Percentiles rank a stretch among this genome's conserved stretches.
These are phyloP conservation scores for Scartelaos histophorus DNA, from an alignment of 2,113 vertebrate genomes.

Conservation along the genomic window DNA sequence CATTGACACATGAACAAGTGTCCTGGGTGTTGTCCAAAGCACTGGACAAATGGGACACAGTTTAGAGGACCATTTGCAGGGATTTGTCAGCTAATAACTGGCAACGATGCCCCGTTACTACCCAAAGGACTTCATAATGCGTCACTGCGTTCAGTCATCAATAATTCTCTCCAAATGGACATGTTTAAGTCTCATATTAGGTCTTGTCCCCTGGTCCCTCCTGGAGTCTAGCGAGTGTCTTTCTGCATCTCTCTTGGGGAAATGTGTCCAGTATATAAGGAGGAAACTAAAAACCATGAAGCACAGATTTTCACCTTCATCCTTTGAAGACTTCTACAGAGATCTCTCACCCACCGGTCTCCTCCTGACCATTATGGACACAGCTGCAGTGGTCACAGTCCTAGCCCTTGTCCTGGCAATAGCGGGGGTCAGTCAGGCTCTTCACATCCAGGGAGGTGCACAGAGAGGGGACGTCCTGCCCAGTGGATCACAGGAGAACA, in stretches of 20 bases:
- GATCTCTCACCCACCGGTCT: constrained; percentile 13
- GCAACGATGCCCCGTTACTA: constrained; percentile 30
- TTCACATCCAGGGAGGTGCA: constrained; percentile 53
- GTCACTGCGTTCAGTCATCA: constrained; percentile 43
- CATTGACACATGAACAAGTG: constrained; percentile 5
- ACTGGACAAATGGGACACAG: constrained; percentile 39
- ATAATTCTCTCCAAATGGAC: constrained; percentile 71
- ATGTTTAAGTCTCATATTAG: constrained; percentile 51
- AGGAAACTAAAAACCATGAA: constrained; percentile 6
- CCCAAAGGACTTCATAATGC: constrained; percentile 60
- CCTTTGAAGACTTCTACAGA: constrained; percentile 10
- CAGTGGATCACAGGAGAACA: constrained; percentile 54
- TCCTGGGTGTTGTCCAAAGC: constrained; percentile 13
- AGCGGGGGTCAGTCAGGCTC: constrained; percentile 62
- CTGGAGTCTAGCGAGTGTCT: constrained; percentile 33
- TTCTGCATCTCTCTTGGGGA: constrained; percentile 41
- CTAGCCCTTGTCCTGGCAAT: constrained; percentile 69
- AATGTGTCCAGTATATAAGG: constrained; percentile 55
- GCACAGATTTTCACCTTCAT: constrained; percentile 4
- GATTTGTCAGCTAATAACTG: constrained; percentile 75
- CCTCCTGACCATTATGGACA: constrained; percentile 58
- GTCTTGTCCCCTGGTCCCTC: constrained; percentile 41
- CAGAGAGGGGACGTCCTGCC: constrained; percentile 47
- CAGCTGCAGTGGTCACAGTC: constrained; percentile 58
- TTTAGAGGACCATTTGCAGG: constrained; percentile 52